Base-by-base conservation (phyloP, 2,113 vertebrate species). In the Nematolebias whitei region DNA sequence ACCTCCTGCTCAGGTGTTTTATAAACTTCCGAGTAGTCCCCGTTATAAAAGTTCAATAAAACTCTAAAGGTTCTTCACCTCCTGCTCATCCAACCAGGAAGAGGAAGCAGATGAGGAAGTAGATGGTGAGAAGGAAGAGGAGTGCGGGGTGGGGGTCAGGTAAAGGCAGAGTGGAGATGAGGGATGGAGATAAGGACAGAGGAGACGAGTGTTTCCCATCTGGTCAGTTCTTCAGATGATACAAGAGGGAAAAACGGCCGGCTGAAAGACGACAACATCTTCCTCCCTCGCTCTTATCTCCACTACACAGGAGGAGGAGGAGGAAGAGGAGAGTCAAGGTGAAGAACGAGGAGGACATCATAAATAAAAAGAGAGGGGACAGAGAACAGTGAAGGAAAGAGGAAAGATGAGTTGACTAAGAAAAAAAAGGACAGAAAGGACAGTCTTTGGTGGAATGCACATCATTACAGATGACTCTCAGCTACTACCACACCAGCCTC, bases 281-380 rank as follows among this genome's bases (percentile, higher is more conserved):
- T 63, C 41, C 63, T 40, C 65, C 58, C 73, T 55, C 24, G 24
- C 63, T 71, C 85, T 91, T 92, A 92, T 92, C 91, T 90, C 69
- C 66, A 68, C 76, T 63, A 77, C 81, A 82, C 89, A 90, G 85
- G 87, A 79, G 75, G 73, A 69, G 74, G 49, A 82, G 75, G 77
- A 86, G 76, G 72, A 54, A 68, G 70, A 81, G 78, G 69, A 41
- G 77, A 77, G 67, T 91, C 86, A 91, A 92, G 91, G 91, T 90
- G 91, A 92, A 85, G 63, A 77, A 73, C 72, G 32, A 69, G 68
- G 70, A 56, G 72, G 85, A 68, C 83, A 87, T 84, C 68, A 83
- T 87, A 90, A 90, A 78, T 71, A 70, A 72, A 68, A 76, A 63
- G 2, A 1, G 45, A 52, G 40, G 20, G 15, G 14, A 32, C 24